Percentiles rank a stretch among this genome's conserved stretches.
Conservation (phyloP, 2,888 invertebrate species). For the Pecten maximus region DNA sequence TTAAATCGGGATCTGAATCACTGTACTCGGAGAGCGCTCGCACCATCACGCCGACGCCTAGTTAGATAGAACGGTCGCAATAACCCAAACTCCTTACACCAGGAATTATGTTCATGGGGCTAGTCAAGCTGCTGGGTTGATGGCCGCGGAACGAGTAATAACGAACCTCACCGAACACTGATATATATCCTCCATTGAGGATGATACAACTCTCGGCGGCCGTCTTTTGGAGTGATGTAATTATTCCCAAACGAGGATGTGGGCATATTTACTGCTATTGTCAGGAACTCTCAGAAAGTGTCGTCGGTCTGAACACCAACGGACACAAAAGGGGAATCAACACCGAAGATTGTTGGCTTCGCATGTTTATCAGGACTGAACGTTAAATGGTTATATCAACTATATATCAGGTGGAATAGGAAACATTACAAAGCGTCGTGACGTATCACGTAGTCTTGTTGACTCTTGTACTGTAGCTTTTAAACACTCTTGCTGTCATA, state of each 20-base stretch:
- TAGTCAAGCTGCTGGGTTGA: not conserved
- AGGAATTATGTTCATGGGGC: not conserved
- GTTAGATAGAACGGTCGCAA: not conserved
- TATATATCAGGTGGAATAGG: too few species aligned
- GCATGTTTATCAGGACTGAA: not conserved
- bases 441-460: too few species aligned
- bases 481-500: too few species aligned
- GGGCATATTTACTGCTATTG: conserved; percentile 12
- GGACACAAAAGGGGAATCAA: not conserved
- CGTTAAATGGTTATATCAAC: not conserved
- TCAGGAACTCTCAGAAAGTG: not conserved
- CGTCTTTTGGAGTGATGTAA: not conserved
- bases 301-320: not conserved
- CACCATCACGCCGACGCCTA: not conserved
- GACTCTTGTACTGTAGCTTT: too few species aligned
- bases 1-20: not conserved
- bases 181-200: not conserved
- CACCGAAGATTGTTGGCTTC: not conserved
- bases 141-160: not conserved
- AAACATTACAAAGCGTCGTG: too few species aligned
- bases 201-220: not conserved
- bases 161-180: not conserved
- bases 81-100: not conserved
- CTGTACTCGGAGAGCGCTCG: not conserved
- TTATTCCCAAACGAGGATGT: not conserved